Evolutionary conservation across 2,888 invertebrate genomes (phyloP).

Genomic region (Escarpia spicata): DNA sequence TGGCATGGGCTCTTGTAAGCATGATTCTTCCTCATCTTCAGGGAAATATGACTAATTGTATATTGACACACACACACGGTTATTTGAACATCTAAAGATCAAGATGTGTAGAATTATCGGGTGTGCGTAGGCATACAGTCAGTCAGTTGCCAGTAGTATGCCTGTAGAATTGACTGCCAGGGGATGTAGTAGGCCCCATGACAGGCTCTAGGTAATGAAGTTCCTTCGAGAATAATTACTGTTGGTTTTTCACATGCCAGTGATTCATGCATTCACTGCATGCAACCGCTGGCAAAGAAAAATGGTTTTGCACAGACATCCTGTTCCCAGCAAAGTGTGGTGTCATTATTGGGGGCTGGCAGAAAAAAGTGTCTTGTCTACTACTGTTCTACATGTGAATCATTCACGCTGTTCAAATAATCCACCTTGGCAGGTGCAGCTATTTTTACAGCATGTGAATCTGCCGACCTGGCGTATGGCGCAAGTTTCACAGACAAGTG

Average conservation of each 20-base stretch:
- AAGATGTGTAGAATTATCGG: background rate
- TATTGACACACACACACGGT: background rate
- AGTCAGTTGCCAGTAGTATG: background rate
- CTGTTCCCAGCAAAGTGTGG: background rate
- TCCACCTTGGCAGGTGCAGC: background rate
- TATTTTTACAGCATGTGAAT: background rate
- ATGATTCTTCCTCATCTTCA: background rate
- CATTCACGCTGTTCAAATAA: slow-evolving; percentile 9
- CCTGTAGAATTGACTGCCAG: background rate
- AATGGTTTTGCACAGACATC: background rate
- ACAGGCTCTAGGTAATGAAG: background rate
- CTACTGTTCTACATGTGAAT: background rate
- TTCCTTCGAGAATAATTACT: background rate
- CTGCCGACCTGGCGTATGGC: background rate
- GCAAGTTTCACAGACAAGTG: background rate
- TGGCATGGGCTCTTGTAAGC: background rate
- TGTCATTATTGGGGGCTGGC: background rate
- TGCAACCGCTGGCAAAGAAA: background rate
- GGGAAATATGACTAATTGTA: background rate
- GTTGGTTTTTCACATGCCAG: background rate
- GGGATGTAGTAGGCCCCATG: background rate
- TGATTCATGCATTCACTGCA: background rate
- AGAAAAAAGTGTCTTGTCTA: background rate
- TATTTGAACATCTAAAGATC: background rate
- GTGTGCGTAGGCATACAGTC: background rate